Conservation (phyloP, 2,113 vertebrate genomes). For the Microcebus lehilahytsara region DNA sequence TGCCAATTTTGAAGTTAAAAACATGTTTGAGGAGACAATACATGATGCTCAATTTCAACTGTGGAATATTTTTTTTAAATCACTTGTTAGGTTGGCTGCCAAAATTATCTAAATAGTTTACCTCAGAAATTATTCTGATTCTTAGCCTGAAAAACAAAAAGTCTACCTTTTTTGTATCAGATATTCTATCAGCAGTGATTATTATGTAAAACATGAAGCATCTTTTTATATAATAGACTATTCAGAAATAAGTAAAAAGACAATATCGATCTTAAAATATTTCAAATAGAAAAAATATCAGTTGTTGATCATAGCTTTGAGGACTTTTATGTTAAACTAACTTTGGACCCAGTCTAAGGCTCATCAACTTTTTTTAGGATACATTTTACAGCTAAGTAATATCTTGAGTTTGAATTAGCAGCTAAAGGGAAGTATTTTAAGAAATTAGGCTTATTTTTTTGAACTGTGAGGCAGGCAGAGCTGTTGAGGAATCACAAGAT, state of each 20-base stretch:
- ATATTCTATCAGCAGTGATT: not conserved
- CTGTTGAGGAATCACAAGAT: not conserved
- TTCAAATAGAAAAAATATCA: not conserved
- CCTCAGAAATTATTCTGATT: not conserved
- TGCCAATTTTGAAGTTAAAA: not conserved
- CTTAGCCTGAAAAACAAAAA: not conserved
- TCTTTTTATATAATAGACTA: not conserved
- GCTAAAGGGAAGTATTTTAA: not conserved
- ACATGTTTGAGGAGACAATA: not conserved
- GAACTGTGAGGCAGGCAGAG: not conserved
- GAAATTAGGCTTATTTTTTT: not conserved
- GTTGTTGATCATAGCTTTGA: not conserved
- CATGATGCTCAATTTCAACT: not conserved
- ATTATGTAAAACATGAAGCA: not conserved
- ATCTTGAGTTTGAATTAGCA: not conserved
- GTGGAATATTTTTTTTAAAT: not conserved
- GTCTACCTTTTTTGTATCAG: not conserved
- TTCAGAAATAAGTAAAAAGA: not conserved
- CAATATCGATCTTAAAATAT: not conserved
- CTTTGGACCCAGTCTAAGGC: no score
- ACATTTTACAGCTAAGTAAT: not conserved
- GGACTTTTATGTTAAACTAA: not conserved
- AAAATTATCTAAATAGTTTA: slow-evolving; percentile 1
- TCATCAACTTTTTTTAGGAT: not conserved
- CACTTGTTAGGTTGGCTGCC: not conserved